Evolutionary conservation across 2,113 vertebrate species (phyloP).

Genomic region (Tupaia tana): DNA sequence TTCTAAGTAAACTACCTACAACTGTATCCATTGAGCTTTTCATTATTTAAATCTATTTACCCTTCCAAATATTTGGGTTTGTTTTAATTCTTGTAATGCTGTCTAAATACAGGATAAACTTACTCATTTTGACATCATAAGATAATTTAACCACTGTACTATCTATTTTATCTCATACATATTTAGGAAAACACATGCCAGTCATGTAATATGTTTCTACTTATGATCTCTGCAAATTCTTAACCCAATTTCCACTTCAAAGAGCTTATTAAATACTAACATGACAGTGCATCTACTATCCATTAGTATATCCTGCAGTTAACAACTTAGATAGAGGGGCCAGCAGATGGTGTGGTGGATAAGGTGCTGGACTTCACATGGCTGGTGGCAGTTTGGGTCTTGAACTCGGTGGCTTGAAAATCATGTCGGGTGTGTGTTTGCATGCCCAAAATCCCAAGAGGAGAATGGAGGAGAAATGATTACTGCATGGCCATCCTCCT

Average conservation of each 20-base stretch:
- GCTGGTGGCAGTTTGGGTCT: no score
- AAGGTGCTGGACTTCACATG: no score
- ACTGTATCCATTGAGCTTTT: background rate
- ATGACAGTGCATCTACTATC: background rate
- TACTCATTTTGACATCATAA: slow-evolving; percentile 15
- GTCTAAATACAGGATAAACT: slow-evolving; percentile 20
- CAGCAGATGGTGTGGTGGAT: no score
- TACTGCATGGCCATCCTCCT: no score
- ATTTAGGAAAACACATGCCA: background rate
- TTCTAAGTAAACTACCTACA: background rate
- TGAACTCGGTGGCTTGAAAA: no score
- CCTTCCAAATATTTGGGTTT: slow-evolving; percentile 38
- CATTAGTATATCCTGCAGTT: background rate
- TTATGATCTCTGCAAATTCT: slow-evolving; percentile 41
- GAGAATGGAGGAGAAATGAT: no score
- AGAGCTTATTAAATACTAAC: background rate
- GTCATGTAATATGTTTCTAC: background rate
- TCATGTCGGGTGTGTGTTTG: no score
- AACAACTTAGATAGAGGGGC: background rate
- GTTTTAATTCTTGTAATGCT: slow-evolving; percentile 20
- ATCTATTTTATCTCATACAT: background rate
- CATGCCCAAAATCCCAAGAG: no score
- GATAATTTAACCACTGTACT: background rate
- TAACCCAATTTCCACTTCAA: background rate
- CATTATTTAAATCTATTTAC: background rate